Conservation (phyloP, 1,140 invertebrate genomes). For the Neodiprion virginianus region DNA sequence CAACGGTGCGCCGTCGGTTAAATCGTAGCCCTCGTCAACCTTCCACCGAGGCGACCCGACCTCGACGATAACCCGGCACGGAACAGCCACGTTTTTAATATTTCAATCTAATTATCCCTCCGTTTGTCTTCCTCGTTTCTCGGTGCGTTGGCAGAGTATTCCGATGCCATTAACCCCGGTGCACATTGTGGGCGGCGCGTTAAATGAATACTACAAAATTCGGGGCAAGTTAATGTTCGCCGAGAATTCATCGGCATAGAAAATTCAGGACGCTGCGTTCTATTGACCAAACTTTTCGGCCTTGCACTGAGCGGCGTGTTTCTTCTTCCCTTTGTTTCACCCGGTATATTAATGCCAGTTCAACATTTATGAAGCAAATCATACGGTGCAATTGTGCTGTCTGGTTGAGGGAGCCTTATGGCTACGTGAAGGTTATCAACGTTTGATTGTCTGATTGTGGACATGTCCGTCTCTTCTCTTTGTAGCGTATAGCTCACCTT, state of each 20-base stretch:
- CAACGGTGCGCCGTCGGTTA: constrained; percentile 38
- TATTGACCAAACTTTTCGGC: background rate
- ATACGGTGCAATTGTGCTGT: constrained; percentile 35
- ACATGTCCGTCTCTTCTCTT: constrained; percentile 19
- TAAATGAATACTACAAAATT: too few relatives aligned
- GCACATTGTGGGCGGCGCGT: too few relatives aligned
- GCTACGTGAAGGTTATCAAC: constrained; percentile 46
- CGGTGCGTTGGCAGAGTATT: background rate
- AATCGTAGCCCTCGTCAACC: constrained; percentile 8
- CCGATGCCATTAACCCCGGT: too few relatives aligned
- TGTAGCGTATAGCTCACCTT: constrained; percentile 1
- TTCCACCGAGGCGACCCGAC: background rate
- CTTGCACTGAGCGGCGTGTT: background rate
- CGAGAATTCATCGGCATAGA: too few relatives aligned
- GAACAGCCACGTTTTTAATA: background rate
- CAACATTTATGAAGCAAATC: constrained; percentile 34
- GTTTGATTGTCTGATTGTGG: constrained; percentile 37
- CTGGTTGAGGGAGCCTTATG: constrained; percentile 30
- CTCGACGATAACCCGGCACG: background rate
- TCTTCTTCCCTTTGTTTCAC: background rate
- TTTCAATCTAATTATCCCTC: background rate
- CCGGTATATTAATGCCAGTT: constrained; percentile 12
- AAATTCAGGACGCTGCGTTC: too few relatives aligned
- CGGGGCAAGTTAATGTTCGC: too few relatives aligned
- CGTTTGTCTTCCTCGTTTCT: background rate